Evolutionary conservation across 2,797 vertebrate species (phyloP), one percentile per base, ranked within the genome.

Genomic region (Crocodylus rhombifer): DNA sequence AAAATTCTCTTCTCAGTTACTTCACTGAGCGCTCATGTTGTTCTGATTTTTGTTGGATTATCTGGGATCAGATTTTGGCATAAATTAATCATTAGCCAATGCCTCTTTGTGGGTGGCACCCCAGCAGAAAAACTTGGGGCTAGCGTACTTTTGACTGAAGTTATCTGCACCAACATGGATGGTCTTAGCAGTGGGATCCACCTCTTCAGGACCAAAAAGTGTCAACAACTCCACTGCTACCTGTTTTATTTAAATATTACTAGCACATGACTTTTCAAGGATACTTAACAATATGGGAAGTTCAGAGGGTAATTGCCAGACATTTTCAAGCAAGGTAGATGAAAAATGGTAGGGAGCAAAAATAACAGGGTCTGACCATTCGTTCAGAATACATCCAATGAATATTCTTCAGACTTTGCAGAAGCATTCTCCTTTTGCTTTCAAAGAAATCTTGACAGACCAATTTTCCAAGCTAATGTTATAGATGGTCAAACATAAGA

Each of bases 1-100:
- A 95, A 96, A 93, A 30, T 42, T 74, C 64, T 55, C 83, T 85
- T 75, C 93, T 95, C 89, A 81, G 85, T 88, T 93, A 95, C 69
- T 91, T 90, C 83, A 30, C 88, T 42, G 23, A 20, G 36, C 25
- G 21, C 4, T 26, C 33, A 92, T 96, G 82, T 51, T 58, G 5
- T 33, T 77, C 79, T 67, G 25, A 4, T 91, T 73, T 87, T 82
- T 90, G 58, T 5, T 93, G 91, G 91, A 87, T 80, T 88, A 77
- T 80, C 93, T 84, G 86, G 1, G 36, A 86, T 95, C 18, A 56
- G 82, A 87, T 56, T 57, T 84, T 90, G 87, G 63, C 87, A 81
- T 89, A 74, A 81, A 26, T 90, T 86, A 81, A 75, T 92, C 86
- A 76, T 80, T 74, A 81, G 85, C 87, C 86, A 89, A 89, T 77